phyloP scores from a whole-genome alignment of 2,888 invertebrate genomes.

The Peribatodes rhomboidaria region DNA sequence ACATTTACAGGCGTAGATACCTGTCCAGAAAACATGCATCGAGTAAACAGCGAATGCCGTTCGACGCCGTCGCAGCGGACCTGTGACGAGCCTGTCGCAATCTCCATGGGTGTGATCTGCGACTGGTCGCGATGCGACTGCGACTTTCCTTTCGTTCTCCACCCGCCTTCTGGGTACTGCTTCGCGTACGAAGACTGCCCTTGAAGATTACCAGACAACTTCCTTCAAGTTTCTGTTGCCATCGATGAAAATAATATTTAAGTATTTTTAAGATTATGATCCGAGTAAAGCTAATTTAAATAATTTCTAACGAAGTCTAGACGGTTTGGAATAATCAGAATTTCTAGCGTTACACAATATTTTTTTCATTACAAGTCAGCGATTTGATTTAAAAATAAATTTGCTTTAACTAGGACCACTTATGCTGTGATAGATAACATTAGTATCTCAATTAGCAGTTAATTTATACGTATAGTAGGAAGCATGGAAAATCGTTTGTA shows the following conservation, averaged over 20 bases:
- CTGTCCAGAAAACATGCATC: conserved; percentile 77
- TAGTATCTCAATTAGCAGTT: no score
- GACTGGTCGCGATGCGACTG: conserved; percentile 80
- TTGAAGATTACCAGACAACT: conserved; percentile 36
- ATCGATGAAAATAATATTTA: neutral
- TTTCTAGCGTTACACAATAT: neutral
- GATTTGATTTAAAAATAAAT: neutral
- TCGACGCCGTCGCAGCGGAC: conserved; percentile 75
- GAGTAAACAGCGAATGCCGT: conserved; percentile 75
- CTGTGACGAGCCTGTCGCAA: conserved; percentile 78
- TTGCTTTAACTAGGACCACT: no score
- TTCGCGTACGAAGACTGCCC: conserved; percentile 79
- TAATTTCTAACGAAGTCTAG: neutral
- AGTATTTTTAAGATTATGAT: neutral
- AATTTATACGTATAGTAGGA: no score
- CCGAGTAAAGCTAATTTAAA: neutral
- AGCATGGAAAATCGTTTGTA: no score
- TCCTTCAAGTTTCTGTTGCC: neutral
- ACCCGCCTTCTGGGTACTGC: conserved; percentile 74
- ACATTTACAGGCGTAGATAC: conserved; percentile 69
- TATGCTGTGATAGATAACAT: no score
- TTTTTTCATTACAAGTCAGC: neutral
- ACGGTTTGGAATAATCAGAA: neutral
- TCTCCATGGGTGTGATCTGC: conserved; percentile 74
- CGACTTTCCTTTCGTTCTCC: conserved; percentile 78